phyloP scores from a whole-genome alignment of 2,888 invertebrate species.

The Pilophorus perplexus region DNA sequence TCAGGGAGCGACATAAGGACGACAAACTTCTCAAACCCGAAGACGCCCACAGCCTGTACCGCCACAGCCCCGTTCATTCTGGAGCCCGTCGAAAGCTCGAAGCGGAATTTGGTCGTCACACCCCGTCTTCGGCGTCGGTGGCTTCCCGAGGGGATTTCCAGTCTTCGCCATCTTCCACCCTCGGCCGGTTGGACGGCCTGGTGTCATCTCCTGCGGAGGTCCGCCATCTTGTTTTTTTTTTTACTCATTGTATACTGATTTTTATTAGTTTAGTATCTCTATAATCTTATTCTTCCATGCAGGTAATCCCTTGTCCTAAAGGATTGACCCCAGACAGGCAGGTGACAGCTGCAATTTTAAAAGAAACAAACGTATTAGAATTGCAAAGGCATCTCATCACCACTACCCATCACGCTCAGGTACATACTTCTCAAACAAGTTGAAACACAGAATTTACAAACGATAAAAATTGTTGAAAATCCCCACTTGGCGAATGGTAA shows the following conservation, averaged over 20 bases:
- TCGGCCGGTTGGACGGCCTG: slow-evolving; percentile 68
- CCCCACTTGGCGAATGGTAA: no score
- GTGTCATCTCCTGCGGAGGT: slow-evolving; percentile 60
- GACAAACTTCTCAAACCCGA: neutral
- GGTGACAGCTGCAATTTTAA: slow-evolving; percentile 79
- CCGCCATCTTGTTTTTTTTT: no score
- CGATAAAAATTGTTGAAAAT: neutral
- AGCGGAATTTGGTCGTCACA: slow-evolving; percentile 26
- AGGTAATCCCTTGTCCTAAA: slow-evolving; percentile 56
- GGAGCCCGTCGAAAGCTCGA: slow-evolving; percentile 27
- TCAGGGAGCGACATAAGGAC: slow-evolving; percentile 8
- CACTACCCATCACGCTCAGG: slow-evolving; percentile 73
- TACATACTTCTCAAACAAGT: slow-evolving; percentile 55
- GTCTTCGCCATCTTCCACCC: slow-evolving; percentile 35
- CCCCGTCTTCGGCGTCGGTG: slow-evolving; percentile 24
- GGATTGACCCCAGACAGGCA: slow-evolving; percentile 67
- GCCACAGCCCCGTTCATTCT: slow-evolving; percentile 6
- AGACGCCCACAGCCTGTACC: slow-evolving; percentile 15
- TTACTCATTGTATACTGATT: neutral
- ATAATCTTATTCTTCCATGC: no score
- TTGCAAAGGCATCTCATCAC: slow-evolving; percentile 79
- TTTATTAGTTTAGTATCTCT: no score
- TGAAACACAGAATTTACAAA: no score
- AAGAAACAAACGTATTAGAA: slow-evolving; percentile 76
- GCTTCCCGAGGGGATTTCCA: slow-evolving; percentile 14